Conservation (phyloP, 2,888 invertebrate species). For the Tuta absoluta region DNA sequence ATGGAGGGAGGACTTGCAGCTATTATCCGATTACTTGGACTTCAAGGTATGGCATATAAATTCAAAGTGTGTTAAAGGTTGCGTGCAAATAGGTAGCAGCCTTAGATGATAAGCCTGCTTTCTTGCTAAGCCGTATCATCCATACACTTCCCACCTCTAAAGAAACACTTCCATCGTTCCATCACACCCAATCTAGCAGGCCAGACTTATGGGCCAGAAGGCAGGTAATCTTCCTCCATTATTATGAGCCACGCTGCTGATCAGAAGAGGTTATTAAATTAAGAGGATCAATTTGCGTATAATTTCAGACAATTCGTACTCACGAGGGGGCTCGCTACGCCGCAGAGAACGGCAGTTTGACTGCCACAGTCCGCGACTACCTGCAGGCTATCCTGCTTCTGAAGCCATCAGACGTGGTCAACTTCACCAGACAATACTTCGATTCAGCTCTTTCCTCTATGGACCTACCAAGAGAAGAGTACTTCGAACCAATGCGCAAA, state of each 20-base stretch:
- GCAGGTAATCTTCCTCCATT: too few relatives aligned
- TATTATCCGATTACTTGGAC: slow-evolving; percentile 83
- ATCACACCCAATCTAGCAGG: too few relatives aligned
- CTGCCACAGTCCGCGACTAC: slow-evolving; percentile 81
- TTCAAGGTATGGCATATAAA: slow-evolving; percentile 74
- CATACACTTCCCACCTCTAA: too few relatives aligned
- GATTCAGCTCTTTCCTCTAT: slow-evolving; percentile 69
- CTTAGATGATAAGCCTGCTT: too few relatives aligned
- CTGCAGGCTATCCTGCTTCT: slow-evolving; percentile 80
- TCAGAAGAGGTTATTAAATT: too few relatives aligned
- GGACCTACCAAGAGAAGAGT: slow-evolving; percentile 74
- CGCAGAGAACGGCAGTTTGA: slow-evolving; percentile 79
- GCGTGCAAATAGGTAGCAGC: too few relatives aligned
- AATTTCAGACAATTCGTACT: slow-evolving; percentile 63
- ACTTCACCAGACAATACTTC: slow-evolving; percentile 82
- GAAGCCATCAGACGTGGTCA: slow-evolving; percentile 79
- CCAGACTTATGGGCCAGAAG: too few relatives aligned
- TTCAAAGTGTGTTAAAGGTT: neutral
- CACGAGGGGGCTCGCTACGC: slow-evolving; percentile 81
- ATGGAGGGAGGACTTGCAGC: slow-evolving; percentile 82
- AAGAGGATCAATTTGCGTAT: too few relatives aligned
- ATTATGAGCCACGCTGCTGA: too few relatives aligned
- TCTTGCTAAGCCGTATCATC: too few relatives aligned
- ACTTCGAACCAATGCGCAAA: slow-evolving; percentile 66
- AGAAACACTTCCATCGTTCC: too few relatives aligned